phyloP scores from a whole-genome alignment of 2,888 invertebrate species.

The Melikaiella ostensackeni region DNA sequence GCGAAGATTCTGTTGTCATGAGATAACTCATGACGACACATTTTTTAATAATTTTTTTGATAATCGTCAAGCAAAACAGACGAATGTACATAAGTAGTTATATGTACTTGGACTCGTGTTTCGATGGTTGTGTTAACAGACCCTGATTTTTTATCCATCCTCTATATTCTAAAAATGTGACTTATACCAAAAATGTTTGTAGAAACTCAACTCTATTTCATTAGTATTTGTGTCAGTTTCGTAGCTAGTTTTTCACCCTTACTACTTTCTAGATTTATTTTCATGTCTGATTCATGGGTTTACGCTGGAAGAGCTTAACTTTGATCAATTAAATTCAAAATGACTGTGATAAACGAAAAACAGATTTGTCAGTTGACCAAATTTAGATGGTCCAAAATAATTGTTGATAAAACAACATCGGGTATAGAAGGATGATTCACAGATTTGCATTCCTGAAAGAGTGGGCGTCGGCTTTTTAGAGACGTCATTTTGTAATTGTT shows the following conservation, averaged over 20 bases:
- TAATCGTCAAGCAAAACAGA: constrained; percentile 8
- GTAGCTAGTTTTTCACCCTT: constrained; percentile 9
- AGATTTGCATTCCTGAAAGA: constrained; percentile 28
- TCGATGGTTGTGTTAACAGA: constrained; percentile 8
- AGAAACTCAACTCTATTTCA: neutral
- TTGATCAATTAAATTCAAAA: neutral
- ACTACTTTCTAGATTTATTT: constrained; percentile 16
- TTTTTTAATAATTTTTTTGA: neutral
- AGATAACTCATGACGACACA: neutral
- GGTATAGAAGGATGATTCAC: constrained; percentile 29
- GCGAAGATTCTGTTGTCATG: neutral
- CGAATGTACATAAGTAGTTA: neutral
- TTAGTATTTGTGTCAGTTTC: constrained; percentile 9
- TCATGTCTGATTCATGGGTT: neutral
- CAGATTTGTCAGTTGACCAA: neutral
- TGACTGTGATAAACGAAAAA: neutral
- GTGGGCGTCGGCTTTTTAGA: constrained; percentile 15
- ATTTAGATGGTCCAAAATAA: constrained; percentile 22
- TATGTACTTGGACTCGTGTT: neutral
- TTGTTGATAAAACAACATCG: constrained; percentile 15
- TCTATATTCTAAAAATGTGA: neutral
- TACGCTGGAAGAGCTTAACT: neutral
- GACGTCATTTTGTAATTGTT: constrained; percentile 34
- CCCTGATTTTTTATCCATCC: constrained; percentile 2
- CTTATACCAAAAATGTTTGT: neutral